Evolutionary conservation across 2,113 vertebrate genomes (phyloP).

Genomic region (Sylvietta virens): DNA sequence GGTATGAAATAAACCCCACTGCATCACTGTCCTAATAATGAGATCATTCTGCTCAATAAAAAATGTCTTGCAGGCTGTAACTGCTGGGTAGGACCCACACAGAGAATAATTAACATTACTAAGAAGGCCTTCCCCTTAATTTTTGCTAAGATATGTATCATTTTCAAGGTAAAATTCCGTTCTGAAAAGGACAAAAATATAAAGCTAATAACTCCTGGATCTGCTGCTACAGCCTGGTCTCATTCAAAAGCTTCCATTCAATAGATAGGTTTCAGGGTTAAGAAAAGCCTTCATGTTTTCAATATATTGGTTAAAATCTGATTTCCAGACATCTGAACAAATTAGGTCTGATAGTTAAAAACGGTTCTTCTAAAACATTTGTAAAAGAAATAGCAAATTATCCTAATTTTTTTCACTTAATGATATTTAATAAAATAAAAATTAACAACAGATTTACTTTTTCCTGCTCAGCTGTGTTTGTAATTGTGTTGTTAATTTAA

Average conservation of each 20-base stretch:
- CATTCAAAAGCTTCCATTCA: constrained; percentile 46
- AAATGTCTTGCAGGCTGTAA: constrained; percentile 35
- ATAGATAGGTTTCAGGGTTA: constrained; percentile 32
- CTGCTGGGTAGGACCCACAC: constrained; percentile 43
- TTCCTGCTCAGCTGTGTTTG: background rate
- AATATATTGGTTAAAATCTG: constrained; percentile 21
- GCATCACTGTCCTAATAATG: constrained; percentile 66
- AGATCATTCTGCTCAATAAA: constrained; percentile 63
- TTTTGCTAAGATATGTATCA: background rate
- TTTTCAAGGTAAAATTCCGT: constrained; percentile 60
- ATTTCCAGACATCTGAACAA: constrained; percentile 15
- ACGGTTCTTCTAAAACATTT: background rate
- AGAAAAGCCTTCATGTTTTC: constrained; percentile 9
- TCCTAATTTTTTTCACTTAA: background rate
- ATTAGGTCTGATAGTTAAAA: constrained; percentile 14
- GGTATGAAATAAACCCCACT: constrained; percentile 53
- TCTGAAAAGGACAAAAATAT: constrained; percentile 54
- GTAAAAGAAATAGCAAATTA: background rate
- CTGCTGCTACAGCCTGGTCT: background rate
- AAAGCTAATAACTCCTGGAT: constrained; percentile 25
- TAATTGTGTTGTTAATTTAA: background rate
- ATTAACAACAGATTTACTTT: background rate
- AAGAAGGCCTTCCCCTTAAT: constrained; percentile 21
- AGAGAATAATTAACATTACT: constrained; percentile 61
- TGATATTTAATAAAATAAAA: background rate